phyloP scores from a whole-genome alignment of 2,888 invertebrate genomes.

The Amphipyra berbera region DNA sequence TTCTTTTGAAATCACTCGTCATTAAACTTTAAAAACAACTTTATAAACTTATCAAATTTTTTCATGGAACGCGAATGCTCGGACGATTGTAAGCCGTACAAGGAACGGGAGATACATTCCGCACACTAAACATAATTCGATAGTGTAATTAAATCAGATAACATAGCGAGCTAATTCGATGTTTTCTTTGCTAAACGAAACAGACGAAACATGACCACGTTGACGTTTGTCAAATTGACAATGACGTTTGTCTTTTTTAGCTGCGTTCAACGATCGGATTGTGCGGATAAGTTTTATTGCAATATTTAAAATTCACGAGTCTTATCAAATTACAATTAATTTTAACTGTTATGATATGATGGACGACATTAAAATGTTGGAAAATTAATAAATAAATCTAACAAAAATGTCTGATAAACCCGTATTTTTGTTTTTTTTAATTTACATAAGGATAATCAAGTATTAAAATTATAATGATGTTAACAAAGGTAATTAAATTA shows the following conservation, averaged over 20 bases:
- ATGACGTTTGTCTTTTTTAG: constrained; percentile 12
- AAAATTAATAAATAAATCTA: no score
- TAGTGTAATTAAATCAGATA: constrained; percentile 41
- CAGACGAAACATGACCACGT: constrained; percentile 8
- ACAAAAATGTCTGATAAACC: no score
- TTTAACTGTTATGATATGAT: no score
- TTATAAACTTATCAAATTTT: constrained; percentile 33
- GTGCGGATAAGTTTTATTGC: not conserved
- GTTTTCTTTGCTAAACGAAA: constrained; percentile 52
- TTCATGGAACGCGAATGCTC: not conserved
- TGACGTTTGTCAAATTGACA: constrained; percentile 45
- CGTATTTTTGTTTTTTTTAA: no score
- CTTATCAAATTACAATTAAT: no score
- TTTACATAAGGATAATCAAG: no score
- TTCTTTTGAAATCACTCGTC: constrained; percentile 28
- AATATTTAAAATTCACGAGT: no score
- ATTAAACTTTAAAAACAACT: constrained; percentile 41
- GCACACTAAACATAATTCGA: constrained; percentile 34
- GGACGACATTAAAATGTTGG: no score
- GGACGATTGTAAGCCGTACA: constrained; percentile 3
- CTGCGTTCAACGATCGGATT: constrained; percentile 10
- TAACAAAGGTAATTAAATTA: no score
- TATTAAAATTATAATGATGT: no score
- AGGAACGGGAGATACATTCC: constrained; percentile 16
- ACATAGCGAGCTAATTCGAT: constrained; percentile 27